Evolutionary conservation across 2,888 invertebrate species (phyloP).

Genomic region (Rotaria socialis): DNA sequence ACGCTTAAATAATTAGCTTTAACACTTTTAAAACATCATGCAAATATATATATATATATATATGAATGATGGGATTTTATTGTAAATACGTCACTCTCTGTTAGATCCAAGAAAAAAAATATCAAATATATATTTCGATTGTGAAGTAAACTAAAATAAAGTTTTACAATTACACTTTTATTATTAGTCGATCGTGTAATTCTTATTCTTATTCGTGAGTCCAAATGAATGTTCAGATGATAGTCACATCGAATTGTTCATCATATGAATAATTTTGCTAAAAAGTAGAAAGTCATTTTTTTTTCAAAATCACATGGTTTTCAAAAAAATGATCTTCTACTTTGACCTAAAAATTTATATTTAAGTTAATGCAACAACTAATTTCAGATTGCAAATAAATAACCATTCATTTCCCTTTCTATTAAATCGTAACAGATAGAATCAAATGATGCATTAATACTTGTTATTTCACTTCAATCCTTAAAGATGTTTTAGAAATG

Average conservation of each 20-base stretch:
- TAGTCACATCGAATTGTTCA: constrained; percentile 7
- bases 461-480: background rate
- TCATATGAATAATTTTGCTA: background rate
- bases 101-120: too few species aligned
- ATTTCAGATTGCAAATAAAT: constrained; percentile 26
- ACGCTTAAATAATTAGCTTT: too few species aligned
- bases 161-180: constrained; percentile 3
- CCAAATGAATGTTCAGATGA: background rate
- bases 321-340: background rate
- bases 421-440: background rate
- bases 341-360: background rate
- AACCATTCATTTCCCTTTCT: background rate
- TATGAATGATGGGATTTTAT: too few species aligned
- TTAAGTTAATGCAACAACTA: background rate
- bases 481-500: constrained; percentile 10
- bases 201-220: background rate
- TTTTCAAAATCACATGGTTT: too few species aligned
- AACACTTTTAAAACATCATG: too few species aligned
- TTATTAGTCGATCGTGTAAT: background rate
- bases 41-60: too few species aligned
- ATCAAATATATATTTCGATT: too few species aligned
- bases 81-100: too few species aligned
- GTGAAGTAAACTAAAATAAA: background rate
- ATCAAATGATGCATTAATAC: constrained; percentile 19
- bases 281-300: background rate